phyloP scores from a whole-genome alignment of 2,113 vertebrate genomes.

The Callionymus lyra region DNA sequence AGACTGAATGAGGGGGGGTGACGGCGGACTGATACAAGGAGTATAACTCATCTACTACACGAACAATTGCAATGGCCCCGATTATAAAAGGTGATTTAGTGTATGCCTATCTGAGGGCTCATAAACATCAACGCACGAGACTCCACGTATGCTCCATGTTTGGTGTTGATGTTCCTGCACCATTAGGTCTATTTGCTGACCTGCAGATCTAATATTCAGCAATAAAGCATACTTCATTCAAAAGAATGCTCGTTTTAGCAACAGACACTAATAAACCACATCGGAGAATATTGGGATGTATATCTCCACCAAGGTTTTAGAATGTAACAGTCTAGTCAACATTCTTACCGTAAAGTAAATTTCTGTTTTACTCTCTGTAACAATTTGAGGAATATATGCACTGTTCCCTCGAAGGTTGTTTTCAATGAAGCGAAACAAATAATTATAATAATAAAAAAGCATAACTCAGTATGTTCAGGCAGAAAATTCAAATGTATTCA shows the following conservation, averaged over 20 bases:
- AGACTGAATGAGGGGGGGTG: conserved; percentile 47
- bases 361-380: too few species aligned
- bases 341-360: not conserved
- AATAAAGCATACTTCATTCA: conserved; percentile 30
- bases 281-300: too few species aligned
- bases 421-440: too few species aligned
- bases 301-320: too few species aligned
- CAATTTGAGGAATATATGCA: too few species aligned
- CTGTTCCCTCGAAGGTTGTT: too few species aligned
- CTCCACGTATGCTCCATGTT: conserved; percentile 50
- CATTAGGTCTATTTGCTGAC: conserved; percentile 61
- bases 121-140: conserved; percentile 55
- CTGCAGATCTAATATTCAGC: conserved; percentile 37
- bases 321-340: not conserved
- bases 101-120: conserved; percentile 30
- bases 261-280: too few species aligned
- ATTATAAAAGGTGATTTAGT: conserved; percentile 64
- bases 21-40: conserved; percentile 47
- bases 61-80: conserved; percentile 55
- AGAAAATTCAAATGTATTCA: too few species aligned
- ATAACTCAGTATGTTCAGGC: too few species aligned
- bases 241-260: too few species aligned
- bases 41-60: conserved; percentile 58
- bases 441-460: too few species aligned
- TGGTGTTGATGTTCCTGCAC: conserved; percentile 59